phyloP scores from a whole-genome alignment of 2,113 vertebrate species.

The Cisticola juncidis region DNA sequence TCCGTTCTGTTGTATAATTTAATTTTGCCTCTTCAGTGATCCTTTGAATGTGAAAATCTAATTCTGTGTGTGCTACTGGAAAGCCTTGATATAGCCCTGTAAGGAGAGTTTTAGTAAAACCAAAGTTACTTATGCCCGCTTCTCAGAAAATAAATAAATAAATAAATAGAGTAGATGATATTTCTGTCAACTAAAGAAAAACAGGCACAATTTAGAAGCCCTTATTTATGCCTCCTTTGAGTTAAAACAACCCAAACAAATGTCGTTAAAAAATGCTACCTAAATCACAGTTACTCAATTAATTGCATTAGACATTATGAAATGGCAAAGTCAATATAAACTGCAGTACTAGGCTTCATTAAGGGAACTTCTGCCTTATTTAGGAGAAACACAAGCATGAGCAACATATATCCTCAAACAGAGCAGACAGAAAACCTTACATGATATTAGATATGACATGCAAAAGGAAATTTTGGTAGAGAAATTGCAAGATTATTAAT shows the following conservation, averaged over 20 bases:
- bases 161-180: not conserved
- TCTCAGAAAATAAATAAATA: constrained; percentile 9
- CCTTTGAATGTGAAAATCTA: constrained; percentile 42
- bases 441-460: not conserved
- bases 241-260: not conserved
- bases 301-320: not conserved
- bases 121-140: constrained; percentile 14
- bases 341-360: not conserved
- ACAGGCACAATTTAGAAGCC: not conserved
- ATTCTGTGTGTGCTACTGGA: constrained; percentile 23
- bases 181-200: not conserved
- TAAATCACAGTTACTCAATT: not conserved
- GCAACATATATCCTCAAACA: not conserved
- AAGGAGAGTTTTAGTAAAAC: constrained; percentile 9
- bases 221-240: not conserved
- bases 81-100: constrained; percentile 31
- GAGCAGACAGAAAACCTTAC: not conserved
- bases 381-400: not conserved
- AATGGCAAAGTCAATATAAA: not conserved
- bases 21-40: constrained; percentile 40
- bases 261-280: not conserved
- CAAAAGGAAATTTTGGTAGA: not conserved
- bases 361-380: not conserved
- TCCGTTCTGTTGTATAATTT: constrained; percentile 17
- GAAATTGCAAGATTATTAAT: not conserved